A percentile compares a stretch with the other conserved stretches of the same genome.
Evolutionary conservation across 2,113 vertebrate species (phyloP).

Genomic region (Brienomyrus longianalis): DNA sequence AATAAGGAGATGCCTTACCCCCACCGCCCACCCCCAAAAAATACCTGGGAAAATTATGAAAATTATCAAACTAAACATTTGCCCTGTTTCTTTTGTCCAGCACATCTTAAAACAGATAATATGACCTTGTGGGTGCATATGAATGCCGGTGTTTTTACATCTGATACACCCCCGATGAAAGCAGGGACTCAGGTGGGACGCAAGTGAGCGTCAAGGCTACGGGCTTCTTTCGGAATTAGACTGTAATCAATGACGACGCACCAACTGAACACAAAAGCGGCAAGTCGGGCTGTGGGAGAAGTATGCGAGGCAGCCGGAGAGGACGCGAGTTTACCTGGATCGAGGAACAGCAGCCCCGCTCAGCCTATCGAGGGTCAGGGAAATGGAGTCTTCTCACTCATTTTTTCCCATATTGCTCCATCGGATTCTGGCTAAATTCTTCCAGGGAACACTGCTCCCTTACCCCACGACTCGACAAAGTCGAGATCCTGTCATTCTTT

Average conservation of each 20-base stretch:
- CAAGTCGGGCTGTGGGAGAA: background rate
- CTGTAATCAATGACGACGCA: background rate
- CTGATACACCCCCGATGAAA: background rate
- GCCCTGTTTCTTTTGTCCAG: background rate
- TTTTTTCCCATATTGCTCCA: background rate
- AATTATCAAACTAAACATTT: background rate
- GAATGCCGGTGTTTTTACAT: background rate
- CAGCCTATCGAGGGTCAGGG: background rate
- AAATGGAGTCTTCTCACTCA: constrained; percentile 11
- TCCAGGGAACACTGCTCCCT: background rate
- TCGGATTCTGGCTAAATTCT: background rate
- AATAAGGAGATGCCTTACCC: background rate
- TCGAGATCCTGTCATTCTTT: background rate
- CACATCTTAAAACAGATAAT: background rate
- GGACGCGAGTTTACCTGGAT: background rate
- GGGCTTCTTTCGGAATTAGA: background rate
- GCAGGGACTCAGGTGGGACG: background rate
- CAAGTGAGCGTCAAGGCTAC: background rate
- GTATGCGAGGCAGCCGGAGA: background rate
- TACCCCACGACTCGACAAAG: constrained; percentile 2
- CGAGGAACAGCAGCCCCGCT: constrained; percentile 9
- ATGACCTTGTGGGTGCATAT: background rate
- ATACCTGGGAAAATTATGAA: background rate
- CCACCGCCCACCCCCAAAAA: background rate
- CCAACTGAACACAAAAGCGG: background rate